Evolutionary conservation across 30 jellyfish, hydroid and myxozoan genomes (phyloP).

Genomic region (Sanderia malayensis): DNA sequence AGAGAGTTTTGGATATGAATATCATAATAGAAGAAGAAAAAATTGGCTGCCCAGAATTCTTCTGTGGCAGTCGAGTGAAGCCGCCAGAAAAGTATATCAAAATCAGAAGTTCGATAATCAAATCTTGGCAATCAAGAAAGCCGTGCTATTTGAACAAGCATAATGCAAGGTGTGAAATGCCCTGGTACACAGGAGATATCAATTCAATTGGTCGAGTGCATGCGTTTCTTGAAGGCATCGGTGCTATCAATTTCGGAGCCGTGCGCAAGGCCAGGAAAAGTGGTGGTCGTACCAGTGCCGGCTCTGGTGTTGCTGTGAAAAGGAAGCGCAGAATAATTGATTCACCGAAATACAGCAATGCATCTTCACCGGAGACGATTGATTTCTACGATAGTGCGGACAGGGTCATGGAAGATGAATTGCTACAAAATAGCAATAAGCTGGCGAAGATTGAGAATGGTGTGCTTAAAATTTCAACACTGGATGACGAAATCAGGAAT

Average conservation of each 20-base stretch:
- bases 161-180: conserved; percentile 58
- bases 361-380: conserved; percentile 51
- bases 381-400: conserved; percentile 31
- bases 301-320: too few species aligned
- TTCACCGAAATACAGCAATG: conserved; percentile 46
- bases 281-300: too few species aligned
- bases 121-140: conserved; percentile 44
- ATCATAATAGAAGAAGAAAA: conserved; percentile 42
- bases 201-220: conserved; percentile 68
- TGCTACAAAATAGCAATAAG: conserved; percentile 18
- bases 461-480: conserved; percentile 14
- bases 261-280: conserved; percentile 38
- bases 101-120: conserved; percentile 49
- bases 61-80: conserved; percentile 57
- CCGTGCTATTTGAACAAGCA: conserved; percentile 59
- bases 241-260: conserved; percentile 58
- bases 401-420: not conserved
- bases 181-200: conserved; percentile 62
- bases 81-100: conserved; percentile 68
- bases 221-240: conserved; percentile 50
- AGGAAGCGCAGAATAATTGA: conserved; percentile 28
- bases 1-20: conserved; percentile 17
- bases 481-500: conserved; percentile 11
- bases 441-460: conserved; percentile 40
- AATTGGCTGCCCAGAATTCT: conserved; percentile 65